These are phyloP conservation scores for Dione juno DNA, from an alignment of 2,888 invertebrate species.

Conservation along the genomic window DNA sequence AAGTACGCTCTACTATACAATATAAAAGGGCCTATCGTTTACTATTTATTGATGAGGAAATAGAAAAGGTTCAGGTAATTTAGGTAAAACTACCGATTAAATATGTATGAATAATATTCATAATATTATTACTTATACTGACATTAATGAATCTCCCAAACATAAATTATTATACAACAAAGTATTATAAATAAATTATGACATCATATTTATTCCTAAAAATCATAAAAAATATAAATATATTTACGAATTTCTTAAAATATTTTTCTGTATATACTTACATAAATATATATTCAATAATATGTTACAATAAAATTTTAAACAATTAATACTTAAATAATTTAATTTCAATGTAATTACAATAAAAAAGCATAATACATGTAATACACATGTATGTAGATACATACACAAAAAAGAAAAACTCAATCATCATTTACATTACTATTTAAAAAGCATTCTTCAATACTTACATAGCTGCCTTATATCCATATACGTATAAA, in stretches of 20 bases:
- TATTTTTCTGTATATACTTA: no score
- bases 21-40: background rate
- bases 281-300: no score
- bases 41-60: conserved; percentile 20
- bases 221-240: no score
- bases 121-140: background rate
- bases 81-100: conserved; percentile 12
- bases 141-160: no score
- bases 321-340: no score
- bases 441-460: background rate
- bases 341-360: no score
- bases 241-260: no score
- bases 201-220: no score
- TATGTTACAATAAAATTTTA: no score
- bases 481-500: conserved; percentile 14
- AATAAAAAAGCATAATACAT: no score
- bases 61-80: conserved; percentile 7
- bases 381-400: background rate
- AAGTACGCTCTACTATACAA: conserved; percentile 10
- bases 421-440: background rate
- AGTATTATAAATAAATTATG: no score
- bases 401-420: background rate
- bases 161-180: no score
- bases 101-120: background rate
- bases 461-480: background rate